Percentiles rank a stretch among this genome's conserved stretches.
These are phyloP conservation scores for Scelioninae gen. 2 DNA, from an alignment of 2,888 invertebrate genomes.

Conservation along the genomic window DNA sequence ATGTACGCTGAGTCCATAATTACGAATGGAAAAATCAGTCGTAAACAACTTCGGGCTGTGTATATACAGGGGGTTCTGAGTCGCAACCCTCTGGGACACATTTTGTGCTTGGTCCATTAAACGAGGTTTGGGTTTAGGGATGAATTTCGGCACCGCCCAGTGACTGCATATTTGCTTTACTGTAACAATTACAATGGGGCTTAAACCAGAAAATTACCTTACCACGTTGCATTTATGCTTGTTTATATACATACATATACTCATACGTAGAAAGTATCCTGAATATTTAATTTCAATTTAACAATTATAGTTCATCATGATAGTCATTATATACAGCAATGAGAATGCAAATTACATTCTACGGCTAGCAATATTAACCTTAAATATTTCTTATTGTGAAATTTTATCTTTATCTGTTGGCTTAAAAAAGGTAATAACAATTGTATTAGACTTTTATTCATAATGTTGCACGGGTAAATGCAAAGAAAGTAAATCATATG, in stretches of 20 bases:
- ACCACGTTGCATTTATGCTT: slow-evolving; percentile 17
- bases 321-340: too few species aligned
- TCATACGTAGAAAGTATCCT: too few species aligned
- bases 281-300: too few species aligned
- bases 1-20: slow-evolving; percentile 34
- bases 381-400: too few species aligned
- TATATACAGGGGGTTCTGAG: slow-evolving; percentile 20
- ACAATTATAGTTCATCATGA: too few species aligned
- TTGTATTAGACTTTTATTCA: too few species aligned
- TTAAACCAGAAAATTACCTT: slow-evolving; percentile 43
- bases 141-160: slow-evolving; percentile 23
- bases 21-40: slow-evolving; percentile 41
- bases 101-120: slow-evolving; percentile 50
- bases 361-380: too few species aligned
- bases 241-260: neutral
- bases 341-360: too few species aligned
- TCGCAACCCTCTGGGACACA: slow-evolving; percentile 38
- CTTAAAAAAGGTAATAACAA: too few species aligned
- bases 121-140: slow-evolving; percentile 39
- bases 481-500: too few species aligned
- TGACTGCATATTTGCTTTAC: slow-evolving; percentile 25
- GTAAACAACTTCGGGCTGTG: slow-evolving; percentile 22
- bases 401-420: too few species aligned
- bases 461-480: too few species aligned
- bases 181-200: slow-evolving; percentile 41